Base-by-base conservation (phyloP, 2,797 vertebrate genomes). In the Ptychobarbus kaznakovi region DNA sequence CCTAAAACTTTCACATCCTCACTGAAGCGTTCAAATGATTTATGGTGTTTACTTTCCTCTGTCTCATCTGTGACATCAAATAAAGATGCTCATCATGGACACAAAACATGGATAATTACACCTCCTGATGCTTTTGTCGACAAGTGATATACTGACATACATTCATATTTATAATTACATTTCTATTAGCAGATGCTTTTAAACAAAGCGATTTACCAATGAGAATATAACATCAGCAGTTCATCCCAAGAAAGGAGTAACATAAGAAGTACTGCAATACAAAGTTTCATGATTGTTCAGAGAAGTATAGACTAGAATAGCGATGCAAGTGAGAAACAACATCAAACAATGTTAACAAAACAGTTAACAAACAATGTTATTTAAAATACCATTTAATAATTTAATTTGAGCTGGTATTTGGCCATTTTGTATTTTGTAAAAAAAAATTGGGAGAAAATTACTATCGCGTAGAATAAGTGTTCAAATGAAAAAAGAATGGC, bases 21-120 rank as follows among this genome's bases (percentile, higher is more conserved):
- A 40, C 69, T 28, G 44, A 66, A 25, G 32, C 16, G 35, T 80
- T 70, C 46, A 68, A 73, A 83, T 80, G 61, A 73, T 80, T 83
- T 56, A 87, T 38, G 18, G 13, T 76, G 76, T 79, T 68, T 74
- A 83, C 35, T 53, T 66, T 49, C 13, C 22, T 69, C 65, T 70
- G 51, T 53, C 63, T 84, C 58, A 46, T 74, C 25, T 38, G 20
- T n/a, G 18, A 61, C 28, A 79, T 72, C 53, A 65, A 74, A 80
- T 66, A 81, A 84, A 85, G 46, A 79, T 40, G 28, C 20, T 72
- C 18, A 74, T 51, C 42, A 63, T 80, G 6, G 9, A 25, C 10
- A 16, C 35, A 85, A 79, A 53, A 68, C 10, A 35, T 63, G 75
- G 56, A 73, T 72, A 42, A 75, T 28, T 70, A 53, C 70, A 74